Evolutionary conservation across 1,140 invertebrate genomes (phyloP), one percentile per base, ranked within the genome.

Genomic region (Brachionus paranguensis): DNA sequence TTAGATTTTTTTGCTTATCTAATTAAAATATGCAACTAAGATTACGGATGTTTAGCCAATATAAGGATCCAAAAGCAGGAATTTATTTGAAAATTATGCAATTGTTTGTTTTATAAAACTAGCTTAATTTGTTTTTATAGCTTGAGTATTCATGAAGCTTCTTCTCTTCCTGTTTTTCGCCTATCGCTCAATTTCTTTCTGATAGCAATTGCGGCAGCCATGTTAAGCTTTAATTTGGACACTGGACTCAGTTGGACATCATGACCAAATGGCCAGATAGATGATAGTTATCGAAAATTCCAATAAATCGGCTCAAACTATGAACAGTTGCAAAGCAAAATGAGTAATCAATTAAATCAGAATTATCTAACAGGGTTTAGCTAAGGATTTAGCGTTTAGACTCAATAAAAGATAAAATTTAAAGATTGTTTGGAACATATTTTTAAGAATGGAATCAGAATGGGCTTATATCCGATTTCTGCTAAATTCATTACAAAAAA

Each of bases 321-420:
- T 41, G 41, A 72, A 72, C 68, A 72, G 68, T 72, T 72, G 68
- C 41, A 2, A 20, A 72, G 45, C 68, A 72, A 72, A 72, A 41
- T 72, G n/a, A 72, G 68, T 45, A 72, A 72, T 72, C 68, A 72
- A 72, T 72, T 72, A 72, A 60, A 43, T 41, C 14, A 72, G 37
- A 72, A n/a, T 72, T 72, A 72, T 72, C 68, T 72, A 45, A 72
- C 10, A 41, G 33, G 33, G 41, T 68, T 17, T 33, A 68, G 12
- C 33, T 72, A 43, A 72, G 37, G 17, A 41, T 72, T 37, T 37
- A 37, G 33, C 33, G 33, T 37, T 37, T 20, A 72, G 33, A 43
- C 33, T 72, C 37, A 72, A 72, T 41, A 43, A 5, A 11, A 72
- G 37, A 41, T 41, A 72, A 72, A 72, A 43, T 43, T 72, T 68